These are phyloP conservation scores for Tigriopus californicus DNA, from an alignment of 2,888 invertebrate genomes.

Conservation along the genomic window DNA sequence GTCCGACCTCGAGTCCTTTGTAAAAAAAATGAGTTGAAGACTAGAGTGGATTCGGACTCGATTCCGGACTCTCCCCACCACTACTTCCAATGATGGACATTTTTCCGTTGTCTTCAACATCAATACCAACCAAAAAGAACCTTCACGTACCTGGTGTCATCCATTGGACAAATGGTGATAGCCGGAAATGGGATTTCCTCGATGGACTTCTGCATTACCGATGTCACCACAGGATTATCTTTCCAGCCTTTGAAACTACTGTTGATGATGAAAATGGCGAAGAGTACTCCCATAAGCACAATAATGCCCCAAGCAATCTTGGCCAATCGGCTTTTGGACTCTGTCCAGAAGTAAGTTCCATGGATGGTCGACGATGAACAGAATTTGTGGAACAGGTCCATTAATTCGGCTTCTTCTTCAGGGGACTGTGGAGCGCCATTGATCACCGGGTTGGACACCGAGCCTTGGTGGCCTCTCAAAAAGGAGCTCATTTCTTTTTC, in stretches of 20 bases:
- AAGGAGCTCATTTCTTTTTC: too few species aligned
- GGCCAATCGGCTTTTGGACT: neutral
- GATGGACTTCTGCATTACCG: conserved; percentile 5
- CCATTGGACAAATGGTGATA: conserved; percentile 7
- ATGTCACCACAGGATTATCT: conserved; percentile 3
- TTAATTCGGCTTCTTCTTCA: neutral
- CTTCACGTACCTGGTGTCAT: neutral
- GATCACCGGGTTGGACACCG: too few species aligned
- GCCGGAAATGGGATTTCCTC: conserved; percentile 9
- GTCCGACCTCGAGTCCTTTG: too few species aligned
- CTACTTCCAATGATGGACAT: too few species aligned
- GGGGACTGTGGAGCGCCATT: too few species aligned
- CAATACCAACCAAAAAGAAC: neutral
- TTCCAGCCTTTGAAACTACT: conserved; percentile 7
- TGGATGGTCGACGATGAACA: conserved; percentile 7
- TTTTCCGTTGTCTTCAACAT: too few species aligned
- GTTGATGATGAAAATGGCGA: neutral
- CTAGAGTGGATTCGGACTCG: too few species aligned
- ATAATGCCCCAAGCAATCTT: neutral
- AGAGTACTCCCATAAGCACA: neutral
- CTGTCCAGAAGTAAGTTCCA: conserved; percentile 1
- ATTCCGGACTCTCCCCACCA: too few species aligned
- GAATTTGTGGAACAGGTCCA: neutral
- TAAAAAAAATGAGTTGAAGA: too few species aligned
- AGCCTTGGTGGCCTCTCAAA: too few species aligned